Base-by-base conservation (phyloP, 2,113 vertebrate genomes). In the Heterotilapia buettikoferi region DNA sequence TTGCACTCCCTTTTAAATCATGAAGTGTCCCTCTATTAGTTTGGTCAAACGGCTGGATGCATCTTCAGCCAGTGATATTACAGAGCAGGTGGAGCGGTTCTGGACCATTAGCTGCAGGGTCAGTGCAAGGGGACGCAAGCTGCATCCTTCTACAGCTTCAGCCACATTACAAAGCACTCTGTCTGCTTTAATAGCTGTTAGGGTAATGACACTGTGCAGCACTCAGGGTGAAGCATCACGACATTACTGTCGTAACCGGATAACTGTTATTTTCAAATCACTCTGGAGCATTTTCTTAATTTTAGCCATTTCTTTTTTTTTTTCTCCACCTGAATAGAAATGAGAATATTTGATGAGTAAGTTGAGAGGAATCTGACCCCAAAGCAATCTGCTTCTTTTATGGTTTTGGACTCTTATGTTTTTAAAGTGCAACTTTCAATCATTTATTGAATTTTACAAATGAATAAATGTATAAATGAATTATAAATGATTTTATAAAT, bases 11-110 rank as follows among this genome's bases (percentile, higher is more conserved):
- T 66, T 88, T 86, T 89, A 92, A 92, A 87, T 88, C 80, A 86
- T 10, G 5, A 83, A 66, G 68, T 45, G 87, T 81, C 61, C 91
- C 76, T 87, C 85, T 86, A 91, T 94, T 93, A 93, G 90, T 91
- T 87, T 90, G 92, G 81, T 87, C 86, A 85, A 92, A 90, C 19
- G 90, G 88, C 85, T 90, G 92, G 84, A 86, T 90, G 93, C 88
- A 26, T 84, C 88, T 84, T 83, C 80, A 87, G 90, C 89, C 80
- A 9, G 85, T 89, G 92, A 86, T 89, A 86, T 90, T 71, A 83
- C 71, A 18, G 92, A 93, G 91, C 94, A 94, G 94, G 92, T 95
- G 94, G 90, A 83, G 79, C 53, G 79, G 93, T 92, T 93, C 92
- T 85, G 94, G 92, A 59, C 94, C 92, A 92, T 94, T 95, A 94